phyloP scores from a whole-genome alignment of 35 echinoderm and acorn worm genomes.

The Heliocidaris tuberculata region DNA sequence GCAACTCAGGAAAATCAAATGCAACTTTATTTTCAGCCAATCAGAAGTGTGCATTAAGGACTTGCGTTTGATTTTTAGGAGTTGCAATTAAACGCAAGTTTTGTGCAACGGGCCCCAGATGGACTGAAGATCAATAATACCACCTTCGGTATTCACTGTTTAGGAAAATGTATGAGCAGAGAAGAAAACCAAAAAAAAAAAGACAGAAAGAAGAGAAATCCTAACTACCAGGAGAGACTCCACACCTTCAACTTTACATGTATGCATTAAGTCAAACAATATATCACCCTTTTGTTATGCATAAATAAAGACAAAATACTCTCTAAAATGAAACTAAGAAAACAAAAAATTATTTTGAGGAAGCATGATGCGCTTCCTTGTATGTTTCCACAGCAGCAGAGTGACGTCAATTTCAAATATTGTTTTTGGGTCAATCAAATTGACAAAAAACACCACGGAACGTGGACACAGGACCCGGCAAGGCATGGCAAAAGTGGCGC shows the following conservation, averaged over 20 bases:
- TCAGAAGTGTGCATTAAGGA: too few relatives aligned
- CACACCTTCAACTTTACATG: too few relatives aligned
- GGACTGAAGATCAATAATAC: background rate
- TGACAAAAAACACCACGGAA: background rate
- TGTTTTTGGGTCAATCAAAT: constrained; percentile 40
- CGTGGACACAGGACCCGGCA: background rate
- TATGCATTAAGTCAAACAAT: too few relatives aligned
- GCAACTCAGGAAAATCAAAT: too few relatives aligned
- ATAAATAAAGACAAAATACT: background rate
- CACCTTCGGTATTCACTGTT: background rate
- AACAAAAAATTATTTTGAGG: background rate
- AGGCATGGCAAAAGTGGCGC: background rate
- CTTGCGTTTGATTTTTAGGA: too few relatives aligned
- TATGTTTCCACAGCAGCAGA: background rate
- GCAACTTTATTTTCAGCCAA: too few relatives aligned
- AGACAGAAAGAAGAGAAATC: background rate
- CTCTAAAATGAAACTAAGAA: background rate
- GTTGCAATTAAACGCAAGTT: too few relatives aligned
- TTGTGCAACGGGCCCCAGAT: too few relatives aligned
- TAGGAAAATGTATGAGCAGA: background rate
- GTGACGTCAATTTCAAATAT: constrained; percentile 24
- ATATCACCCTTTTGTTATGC: background rate
- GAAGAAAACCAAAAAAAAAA: background rate
- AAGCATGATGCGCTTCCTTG: background rate
- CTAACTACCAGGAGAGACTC: background rate